Percentiles rank a stretch among this genome's conserved stretches.
Evolutionary conservation across 2,113 vertebrate species (phyloP).

Genomic region (Melanostigma gelatinosum): DNA sequence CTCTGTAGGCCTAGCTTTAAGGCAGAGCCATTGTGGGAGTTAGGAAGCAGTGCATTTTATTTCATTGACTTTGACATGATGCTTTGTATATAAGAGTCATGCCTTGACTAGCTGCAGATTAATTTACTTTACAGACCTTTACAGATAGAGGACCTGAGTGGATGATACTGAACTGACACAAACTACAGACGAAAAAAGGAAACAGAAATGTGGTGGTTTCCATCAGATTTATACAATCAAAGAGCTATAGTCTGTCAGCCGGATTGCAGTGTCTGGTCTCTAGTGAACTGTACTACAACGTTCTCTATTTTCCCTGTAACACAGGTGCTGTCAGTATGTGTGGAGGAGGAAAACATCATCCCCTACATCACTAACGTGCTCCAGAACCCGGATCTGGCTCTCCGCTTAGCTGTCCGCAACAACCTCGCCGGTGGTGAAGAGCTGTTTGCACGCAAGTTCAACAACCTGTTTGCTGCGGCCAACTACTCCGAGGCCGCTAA

Average conservation of each 20-base stretch:
- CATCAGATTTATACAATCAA: background rate
- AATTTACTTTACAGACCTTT: background rate
- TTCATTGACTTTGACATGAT: background rate
- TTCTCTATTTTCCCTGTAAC: constrained; percentile 1
- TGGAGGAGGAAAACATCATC: constrained; percentile 99
- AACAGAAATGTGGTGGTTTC: background rate
- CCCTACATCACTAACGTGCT: constrained; percentile 99
- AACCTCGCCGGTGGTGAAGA: constrained; percentile 97
- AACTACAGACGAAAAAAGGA: background rate
- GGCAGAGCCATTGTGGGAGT: background rate
- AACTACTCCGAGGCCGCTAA: constrained; percentile 98
- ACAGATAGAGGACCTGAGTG: background rate
- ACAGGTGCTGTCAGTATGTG: constrained; percentile 97
- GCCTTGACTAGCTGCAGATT: background rate
- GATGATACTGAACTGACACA: background rate
- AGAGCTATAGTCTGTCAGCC: background rate
- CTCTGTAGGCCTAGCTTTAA: background rate
- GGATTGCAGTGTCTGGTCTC: background rate
- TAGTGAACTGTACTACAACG: background rate
- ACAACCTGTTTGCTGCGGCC: constrained; percentile 94
- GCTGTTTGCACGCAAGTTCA: constrained; percentile 98
- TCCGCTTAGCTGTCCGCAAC: constrained; percentile 98
- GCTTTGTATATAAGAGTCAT: background rate
- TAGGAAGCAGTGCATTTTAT: background rate
- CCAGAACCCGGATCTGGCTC: constrained; percentile 96